phyloP scores from a whole-genome alignment of 2,888 invertebrate genomes.

The Chromoteleia sp. region DNA sequence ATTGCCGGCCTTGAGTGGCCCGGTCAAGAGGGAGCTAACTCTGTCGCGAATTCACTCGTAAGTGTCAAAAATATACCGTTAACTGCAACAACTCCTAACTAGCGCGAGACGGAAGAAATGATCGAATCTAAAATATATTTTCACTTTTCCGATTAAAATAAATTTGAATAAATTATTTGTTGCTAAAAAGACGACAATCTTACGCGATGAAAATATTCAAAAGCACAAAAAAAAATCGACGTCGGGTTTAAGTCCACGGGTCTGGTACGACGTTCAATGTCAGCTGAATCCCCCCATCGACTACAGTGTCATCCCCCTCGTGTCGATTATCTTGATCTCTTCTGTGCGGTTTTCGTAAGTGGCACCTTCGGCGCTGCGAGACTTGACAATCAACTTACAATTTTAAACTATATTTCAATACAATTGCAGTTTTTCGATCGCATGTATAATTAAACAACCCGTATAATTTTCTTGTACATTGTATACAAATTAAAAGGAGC shows the following conservation, averaged over 20 bases:
- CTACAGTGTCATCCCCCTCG: slow-evolving; percentile 56
- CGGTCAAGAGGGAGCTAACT: slow-evolving; percentile 72
- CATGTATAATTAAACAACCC: slow-evolving; percentile 50
- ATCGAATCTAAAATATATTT: too few relatives aligned
- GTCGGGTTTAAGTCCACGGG: slow-evolving; percentile 3
- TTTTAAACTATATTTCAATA: slow-evolving; percentile 59
- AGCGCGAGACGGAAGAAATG: too few relatives aligned
- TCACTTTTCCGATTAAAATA: too few relatives aligned
- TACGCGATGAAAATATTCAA: not conserved
- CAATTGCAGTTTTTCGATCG: slow-evolving; percentile 42
- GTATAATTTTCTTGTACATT: slow-evolving; percentile 26
- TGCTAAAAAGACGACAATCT: too few relatives aligned
- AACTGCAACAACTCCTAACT: not conserved
- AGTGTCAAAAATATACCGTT: slow-evolving; percentile 32
- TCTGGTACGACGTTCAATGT: slow-evolving; percentile 72
- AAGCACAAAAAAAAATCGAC: not conserved
- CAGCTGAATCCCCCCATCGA: slow-evolving; percentile 74
- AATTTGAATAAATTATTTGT: too few relatives aligned
- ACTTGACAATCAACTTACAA: slow-evolving; percentile 62
- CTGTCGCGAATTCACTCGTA: slow-evolving; percentile 44
- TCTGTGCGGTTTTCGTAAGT: slow-evolving; percentile 68
- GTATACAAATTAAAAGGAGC: slow-evolving; percentile 48
- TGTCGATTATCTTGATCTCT: slow-evolving; percentile 66
- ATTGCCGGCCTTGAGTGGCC: slow-evolving; percentile 74
- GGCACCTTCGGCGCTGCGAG: slow-evolving; percentile 59